Evolutionary conservation across 2,113 vertebrate genomes (phyloP).

Genomic region (Dipodomys merriami): DNA sequence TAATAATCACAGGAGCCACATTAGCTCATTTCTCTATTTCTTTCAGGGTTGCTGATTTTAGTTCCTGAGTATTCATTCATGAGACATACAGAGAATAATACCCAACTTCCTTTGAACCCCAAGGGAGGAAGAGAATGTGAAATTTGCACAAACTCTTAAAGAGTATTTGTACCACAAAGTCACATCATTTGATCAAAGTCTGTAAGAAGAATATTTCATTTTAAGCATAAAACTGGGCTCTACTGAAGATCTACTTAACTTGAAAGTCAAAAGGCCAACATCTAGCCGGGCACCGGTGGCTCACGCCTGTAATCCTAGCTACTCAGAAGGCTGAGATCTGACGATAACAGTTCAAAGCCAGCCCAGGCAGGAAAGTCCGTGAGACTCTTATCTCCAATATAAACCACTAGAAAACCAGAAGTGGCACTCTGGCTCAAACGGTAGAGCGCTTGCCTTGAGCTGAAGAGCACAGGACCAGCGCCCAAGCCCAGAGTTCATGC

Average conservation of each 20-base stretch:
- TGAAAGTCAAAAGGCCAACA: too few species aligned
- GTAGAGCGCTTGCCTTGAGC: too few species aligned
- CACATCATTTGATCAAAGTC: background rate
- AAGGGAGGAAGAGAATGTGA: background rate
- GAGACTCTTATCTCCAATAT: too few species aligned
- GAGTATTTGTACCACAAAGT: background rate
- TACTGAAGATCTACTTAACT: background rate
- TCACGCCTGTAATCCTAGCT: too few species aligned
- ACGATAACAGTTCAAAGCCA: too few species aligned
- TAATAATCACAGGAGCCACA: background rate
- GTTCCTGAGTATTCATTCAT: background rate
- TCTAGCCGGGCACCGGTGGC: too few species aligned
- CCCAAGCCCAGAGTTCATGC: too few species aligned
- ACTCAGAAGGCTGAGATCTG: too few species aligned
- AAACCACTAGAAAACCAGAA: too few species aligned
- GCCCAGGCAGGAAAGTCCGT: too few species aligned
- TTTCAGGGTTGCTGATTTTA: constrained; percentile 30
- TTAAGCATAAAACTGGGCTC: background rate
- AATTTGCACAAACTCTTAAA: constrained; percentile 8
- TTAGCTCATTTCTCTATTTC: constrained; percentile 2
- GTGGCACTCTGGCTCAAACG: too few species aligned
- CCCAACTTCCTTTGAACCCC: constrained; percentile 6
- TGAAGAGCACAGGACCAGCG: too few species aligned
- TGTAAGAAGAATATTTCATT: background rate
- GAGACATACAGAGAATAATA: background rate